Evolutionary conservation across 2,888 invertebrate genomes (phyloP).

Genomic region (Hyppa rectilinea): DNA sequence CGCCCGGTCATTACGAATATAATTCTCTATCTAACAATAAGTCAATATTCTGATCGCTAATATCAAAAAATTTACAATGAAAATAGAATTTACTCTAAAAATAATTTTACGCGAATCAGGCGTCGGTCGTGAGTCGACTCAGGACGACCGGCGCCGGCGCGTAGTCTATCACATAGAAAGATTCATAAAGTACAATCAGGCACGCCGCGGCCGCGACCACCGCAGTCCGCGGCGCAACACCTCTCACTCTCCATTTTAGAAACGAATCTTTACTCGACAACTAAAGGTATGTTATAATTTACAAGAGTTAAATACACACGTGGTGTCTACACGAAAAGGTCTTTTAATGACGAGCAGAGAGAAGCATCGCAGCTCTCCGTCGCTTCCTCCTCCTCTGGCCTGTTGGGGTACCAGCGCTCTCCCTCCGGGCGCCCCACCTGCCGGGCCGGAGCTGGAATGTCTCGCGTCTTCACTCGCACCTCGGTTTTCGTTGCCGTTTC

Average conservation of each 20-base stretch:
- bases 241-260: slow-evolving; percentile 75
- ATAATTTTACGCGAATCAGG: slow-evolving; percentile 83
- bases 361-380: slow-evolving; percentile 94
- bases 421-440: slow-evolving; percentile 71
- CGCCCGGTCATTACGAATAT: slow-evolving; percentile 86
- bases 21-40: slow-evolving; percentile 89
- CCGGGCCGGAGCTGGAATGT: slow-evolving; percentile 80
- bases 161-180: slow-evolving; percentile 90
- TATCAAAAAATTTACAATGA: slow-evolving; percentile 90
- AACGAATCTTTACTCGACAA: slow-evolving; percentile 81
- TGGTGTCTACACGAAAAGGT: slow-evolving; percentile 94
- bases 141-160: slow-evolving; percentile 85
- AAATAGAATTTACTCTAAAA: slow-evolving; percentile 91
- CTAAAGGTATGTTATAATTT: slow-evolving; percentile 82
- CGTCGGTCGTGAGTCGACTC: slow-evolving; percentile 87
- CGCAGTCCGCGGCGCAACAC: slow-evolving; percentile 65
- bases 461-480: slow-evolving; percentile 81
- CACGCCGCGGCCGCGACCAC: slow-evolving; percentile 68
- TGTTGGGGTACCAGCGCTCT: slow-evolving; percentile 91
- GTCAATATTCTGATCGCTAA: slow-evolving; percentile 87
- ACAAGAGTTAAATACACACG: slow-evolving; percentile 80
- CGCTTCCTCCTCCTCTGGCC: slow-evolving; percentile 93
- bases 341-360: slow-evolving; percentile 95
- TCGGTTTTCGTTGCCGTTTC: slow-evolving; percentile 78
- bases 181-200: slow-evolving; percentile 86